phyloP scores from a whole-genome alignment of 2,888 invertebrate species.

The Drosophila mayaguana region DNA sequence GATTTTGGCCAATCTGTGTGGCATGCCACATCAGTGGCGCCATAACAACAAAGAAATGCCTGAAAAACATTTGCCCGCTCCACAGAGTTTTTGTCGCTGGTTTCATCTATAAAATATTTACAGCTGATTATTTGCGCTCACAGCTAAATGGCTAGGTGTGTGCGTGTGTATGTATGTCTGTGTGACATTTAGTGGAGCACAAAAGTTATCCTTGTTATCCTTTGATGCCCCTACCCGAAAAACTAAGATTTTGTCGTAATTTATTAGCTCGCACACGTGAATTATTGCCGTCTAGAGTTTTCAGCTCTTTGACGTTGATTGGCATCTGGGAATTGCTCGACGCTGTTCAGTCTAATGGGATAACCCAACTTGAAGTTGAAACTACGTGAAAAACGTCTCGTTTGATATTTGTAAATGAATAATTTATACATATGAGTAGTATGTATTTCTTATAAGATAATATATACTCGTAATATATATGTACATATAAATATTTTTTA shows the following conservation, averaged over 20 bases:
- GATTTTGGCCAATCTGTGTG: constrained; percentile 41
- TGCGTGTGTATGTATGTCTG: constrained; percentile 15
- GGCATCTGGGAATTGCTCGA: constrained; percentile 66
- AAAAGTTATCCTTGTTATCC: constrained; percentile 78
- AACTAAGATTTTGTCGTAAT: constrained; percentile 58
- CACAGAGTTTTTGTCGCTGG: constrained; percentile 48
- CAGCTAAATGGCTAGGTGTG: constrained; percentile 39
- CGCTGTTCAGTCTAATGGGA: neutral
- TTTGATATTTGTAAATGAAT: constrained; percentile 1
- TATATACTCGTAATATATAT: too few relatives aligned
- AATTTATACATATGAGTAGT: neutral
- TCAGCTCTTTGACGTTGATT: constrained; percentile 66
- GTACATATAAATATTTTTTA: too few relatives aligned
- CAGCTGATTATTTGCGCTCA: constrained; percentile 68
- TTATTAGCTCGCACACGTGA: constrained; percentile 74
- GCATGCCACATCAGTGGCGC: constrained; percentile 48
- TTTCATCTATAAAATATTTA: constrained; percentile 71
- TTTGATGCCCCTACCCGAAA: constrained; percentile 63
- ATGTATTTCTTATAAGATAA: too few relatives aligned
- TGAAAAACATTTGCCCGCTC: constrained; percentile 34
- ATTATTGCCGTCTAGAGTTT: constrained; percentile 68
- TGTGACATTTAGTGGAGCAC: constrained; percentile 48
- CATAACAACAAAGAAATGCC: constrained; percentile 40
- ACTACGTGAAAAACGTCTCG: neutral
- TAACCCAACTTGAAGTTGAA: neutral